Percentiles rank a stretch among this genome's conserved stretches.
Conservation (phyloP, 2,113 vertebrate species). For the Isichthys henryi region DNA sequence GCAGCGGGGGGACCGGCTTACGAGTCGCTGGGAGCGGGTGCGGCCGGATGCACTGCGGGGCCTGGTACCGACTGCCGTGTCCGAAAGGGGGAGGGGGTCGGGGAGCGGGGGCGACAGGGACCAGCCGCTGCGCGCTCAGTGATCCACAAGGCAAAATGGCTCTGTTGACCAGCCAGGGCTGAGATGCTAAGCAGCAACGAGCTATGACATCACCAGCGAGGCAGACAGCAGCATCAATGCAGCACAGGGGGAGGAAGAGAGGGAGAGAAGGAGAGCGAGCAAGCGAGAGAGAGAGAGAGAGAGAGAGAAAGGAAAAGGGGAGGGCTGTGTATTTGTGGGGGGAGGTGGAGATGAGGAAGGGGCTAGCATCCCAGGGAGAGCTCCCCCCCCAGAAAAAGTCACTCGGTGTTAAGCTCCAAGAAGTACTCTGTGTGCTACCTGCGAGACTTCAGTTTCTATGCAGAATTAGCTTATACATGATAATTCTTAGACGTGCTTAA, state of each 20-base stretch:
- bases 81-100: not conserved
- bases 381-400: conserved; percentile 20
- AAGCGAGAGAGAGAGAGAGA: conserved; percentile 1
- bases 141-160: conserved; percentile 59
- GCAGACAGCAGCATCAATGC: conserved; percentile 60
- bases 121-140: conserved; percentile 18
- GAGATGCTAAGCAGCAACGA: conserved; percentile 63
- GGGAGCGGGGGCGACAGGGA: conserved; percentile 1
- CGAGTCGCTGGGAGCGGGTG: conserved; percentile 3
- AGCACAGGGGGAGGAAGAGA: conserved; percentile 26
- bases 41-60: conserved; percentile 12
- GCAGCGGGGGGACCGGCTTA: not conserved
- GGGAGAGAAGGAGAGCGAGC: not conserved
- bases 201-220: conserved; percentile 61
- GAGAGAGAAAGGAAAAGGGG: not conserved
- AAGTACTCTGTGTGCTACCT: not conserved
- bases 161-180: conserved; percentile 44
- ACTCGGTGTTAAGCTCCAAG: not conserved
- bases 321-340: not conserved
- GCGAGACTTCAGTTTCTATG: not conserved
- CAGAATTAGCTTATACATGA: not conserved
- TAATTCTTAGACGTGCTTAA: not conserved
- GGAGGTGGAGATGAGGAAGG: not conserved
- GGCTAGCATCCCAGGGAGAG: conserved; percentile 18
- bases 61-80: conserved; percentile 16